A percentile compares a stretch with the other conserved stretches of the same genome.
Evolutionary conservation across 2,888 invertebrate species (phyloP).

Genomic region (Hydroisotoma schaefferi): DNA sequence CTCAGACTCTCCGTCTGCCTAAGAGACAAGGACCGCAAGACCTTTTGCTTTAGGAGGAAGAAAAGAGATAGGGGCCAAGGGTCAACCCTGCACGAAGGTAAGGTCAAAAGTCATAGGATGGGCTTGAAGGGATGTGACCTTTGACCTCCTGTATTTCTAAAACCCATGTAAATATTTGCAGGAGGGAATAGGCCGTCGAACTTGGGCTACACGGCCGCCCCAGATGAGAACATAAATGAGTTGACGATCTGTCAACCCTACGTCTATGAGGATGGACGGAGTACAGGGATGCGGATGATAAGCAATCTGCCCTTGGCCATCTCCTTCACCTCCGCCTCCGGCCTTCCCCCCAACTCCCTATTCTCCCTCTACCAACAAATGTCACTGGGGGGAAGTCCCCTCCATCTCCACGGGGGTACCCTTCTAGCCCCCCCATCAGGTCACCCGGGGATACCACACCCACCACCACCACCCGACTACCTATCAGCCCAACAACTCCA

Average conservation of each 20-base stretch:
- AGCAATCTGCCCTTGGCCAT: slow-evolving; percentile 36
- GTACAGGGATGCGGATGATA: slow-evolving; percentile 40
- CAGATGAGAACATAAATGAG: slow-evolving; percentile 36
- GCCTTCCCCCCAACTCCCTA: slow-evolving; percentile 21
- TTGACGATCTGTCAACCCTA: slow-evolving; percentile 36
- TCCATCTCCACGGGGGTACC: neutral
- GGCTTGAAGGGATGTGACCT: neutral
- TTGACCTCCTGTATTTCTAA: neutral
- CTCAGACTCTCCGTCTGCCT: slow-evolving; percentile 15
- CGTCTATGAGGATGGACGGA: slow-evolving; percentile 37
- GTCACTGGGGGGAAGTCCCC: neutral
- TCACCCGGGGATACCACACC: too few relatives aligned
- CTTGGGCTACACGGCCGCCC: slow-evolving; percentile 23
- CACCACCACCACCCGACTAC: slow-evolving; percentile 30
- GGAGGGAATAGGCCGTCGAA: slow-evolving; percentile 1
- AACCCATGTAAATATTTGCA: neutral
- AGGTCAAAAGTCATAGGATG: neutral
- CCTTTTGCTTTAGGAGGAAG: slow-evolving; percentile 21
- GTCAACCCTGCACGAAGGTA: slow-evolving; percentile 19
- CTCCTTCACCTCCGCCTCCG: slow-evolving; percentile 18
- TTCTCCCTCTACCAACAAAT: slow-evolving; percentile 10
- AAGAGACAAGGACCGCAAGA: slow-evolving; percentile 16
- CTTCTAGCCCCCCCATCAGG: too few relatives aligned
- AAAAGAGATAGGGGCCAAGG: slow-evolving; percentile 13
- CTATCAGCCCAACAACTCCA: slow-evolving; percentile 13